These are phyloP conservation scores for Pantherophis vulpinus DNA, from an alignment of 2,797 vertebrate genomes.

Conservation along the genomic window DNA sequence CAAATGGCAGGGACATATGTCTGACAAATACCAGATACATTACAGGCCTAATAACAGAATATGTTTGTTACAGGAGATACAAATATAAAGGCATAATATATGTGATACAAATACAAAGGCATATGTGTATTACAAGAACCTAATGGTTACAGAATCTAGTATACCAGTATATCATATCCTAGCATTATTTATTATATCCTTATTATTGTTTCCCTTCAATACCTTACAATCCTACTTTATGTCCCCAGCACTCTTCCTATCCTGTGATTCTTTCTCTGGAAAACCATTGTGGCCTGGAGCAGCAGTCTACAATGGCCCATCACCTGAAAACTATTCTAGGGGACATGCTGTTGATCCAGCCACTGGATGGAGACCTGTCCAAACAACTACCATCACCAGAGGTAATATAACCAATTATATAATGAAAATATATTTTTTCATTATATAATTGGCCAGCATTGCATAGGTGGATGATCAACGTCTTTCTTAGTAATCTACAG, in stretches of 20 bases:
- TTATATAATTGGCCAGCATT: fast-evolving
- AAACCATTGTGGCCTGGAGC: conserved; percentile 94
- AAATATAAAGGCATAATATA: no score
- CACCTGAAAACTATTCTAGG: conserved; percentile 87
- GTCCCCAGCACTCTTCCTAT: conserved; percentile 68
- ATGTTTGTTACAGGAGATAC: no score
- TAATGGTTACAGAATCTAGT: no score
- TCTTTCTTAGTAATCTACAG: background rate
- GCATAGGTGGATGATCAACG: fast-evolving
- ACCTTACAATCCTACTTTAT: background rate
- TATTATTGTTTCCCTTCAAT: background rate
- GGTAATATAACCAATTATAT: conserved; percentile 63
- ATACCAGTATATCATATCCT: no score
- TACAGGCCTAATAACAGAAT: no score
- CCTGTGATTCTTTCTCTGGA: conserved; percentile 90
- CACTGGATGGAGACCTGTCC: conserved; percentile 67
- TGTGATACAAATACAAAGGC: no score
- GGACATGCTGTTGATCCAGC: conserved; percentile 80
- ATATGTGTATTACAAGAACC: no score
- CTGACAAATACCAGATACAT: no score
- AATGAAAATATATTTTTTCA: no score
- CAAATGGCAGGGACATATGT: no score
- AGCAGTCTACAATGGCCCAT: conserved; percentile 89
- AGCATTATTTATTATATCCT: no score
- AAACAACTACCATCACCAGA: conserved; percentile 86